Evolutionary conservation across 53 echinoderm and acorn worm genomes (phyloP).

Genomic region (Arbacia lixula): DNA sequence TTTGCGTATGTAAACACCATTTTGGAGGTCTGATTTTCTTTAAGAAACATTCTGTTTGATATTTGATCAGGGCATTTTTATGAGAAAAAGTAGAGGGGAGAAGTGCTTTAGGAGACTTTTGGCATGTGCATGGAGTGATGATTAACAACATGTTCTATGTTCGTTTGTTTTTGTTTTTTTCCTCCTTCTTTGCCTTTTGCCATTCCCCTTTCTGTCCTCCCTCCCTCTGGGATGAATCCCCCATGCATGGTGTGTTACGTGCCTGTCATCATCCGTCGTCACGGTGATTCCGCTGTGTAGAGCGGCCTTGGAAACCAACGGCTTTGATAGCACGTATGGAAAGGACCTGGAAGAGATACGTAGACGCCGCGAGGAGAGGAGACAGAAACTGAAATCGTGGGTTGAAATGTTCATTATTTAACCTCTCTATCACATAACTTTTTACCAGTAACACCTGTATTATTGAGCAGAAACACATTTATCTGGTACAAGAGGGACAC

Average conservation of each 20-base stretch:
- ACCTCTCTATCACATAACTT: too few species aligned
- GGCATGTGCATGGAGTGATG: conserved; percentile 29
- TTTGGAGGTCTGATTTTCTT: too few species aligned
- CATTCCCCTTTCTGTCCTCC: not conserved
- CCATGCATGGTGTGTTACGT: conserved; percentile 25
- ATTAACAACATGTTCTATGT: conserved; percentile 23
- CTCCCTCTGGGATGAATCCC: not conserved
- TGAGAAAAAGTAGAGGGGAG: too few species aligned
- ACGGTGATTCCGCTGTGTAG: too few species aligned
- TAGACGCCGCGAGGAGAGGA: conserved; percentile 71
- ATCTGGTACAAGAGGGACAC: too few species aligned
- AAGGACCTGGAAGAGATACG: conserved; percentile 78
- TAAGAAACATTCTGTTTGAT: too few species aligned
- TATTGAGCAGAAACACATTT: too few species aligned
- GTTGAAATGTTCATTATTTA: too few species aligned
- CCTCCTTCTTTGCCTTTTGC: not conserved
- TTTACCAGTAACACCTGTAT: too few species aligned
- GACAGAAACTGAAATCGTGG: conserved; percentile 70
- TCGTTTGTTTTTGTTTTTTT: conserved; percentile 3
- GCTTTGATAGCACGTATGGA: conserved; percentile 33
- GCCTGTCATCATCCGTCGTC: not conserved
- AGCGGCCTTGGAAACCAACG: conserved; percentile 21
- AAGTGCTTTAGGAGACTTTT: not conserved
- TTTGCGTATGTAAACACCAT: too few species aligned
- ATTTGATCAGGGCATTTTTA: too few species aligned